Base-by-base conservation (phyloP, 2,113 vertebrate genomes). In the Oncorhynchus mykiss region DNA sequence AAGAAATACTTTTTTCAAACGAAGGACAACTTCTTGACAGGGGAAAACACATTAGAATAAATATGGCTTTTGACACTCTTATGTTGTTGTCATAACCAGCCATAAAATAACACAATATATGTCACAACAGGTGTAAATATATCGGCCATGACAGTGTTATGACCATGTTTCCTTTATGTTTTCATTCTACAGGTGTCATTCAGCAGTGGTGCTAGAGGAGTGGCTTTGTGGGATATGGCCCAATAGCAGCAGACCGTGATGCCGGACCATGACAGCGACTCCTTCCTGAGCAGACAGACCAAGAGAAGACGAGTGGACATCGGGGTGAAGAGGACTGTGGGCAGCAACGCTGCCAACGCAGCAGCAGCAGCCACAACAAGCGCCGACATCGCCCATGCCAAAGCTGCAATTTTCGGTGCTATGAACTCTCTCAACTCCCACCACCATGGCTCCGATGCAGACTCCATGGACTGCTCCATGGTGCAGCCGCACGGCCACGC, bases 251-350 rank as follows among this genome's bases (percentile, higher is more conserved):
- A 90, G 85, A 95, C 95, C 96, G 96, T 97, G 95, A 99, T 98
- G 97, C 97, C 96, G 96, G 96, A 98, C 96, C 97, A 98, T 98
- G 96, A 97, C 95, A 97, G 96, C 94, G 94, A 96, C 94, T 96
- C 95, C 95, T 94, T 97, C 95, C 95, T 98, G 96, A 99, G 95
- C 95, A 97, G 96, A 97, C 96, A 98, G 92, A 98, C 96, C 94
- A 99, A 98, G 94, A 96, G 97, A 95, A 95, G 97, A 97, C 96
- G 96, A 91, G 97, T 98, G 95, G 97, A 98, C 95, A 99, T 98
- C 90, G 97, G 97, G 92, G 97, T 98, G 92, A 99, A 99, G 95
- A 97, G 97, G 95, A 99, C 96, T 86, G 96, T 98, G 93, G 96
- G 97, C 91, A 96, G 95, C 91, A 92, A 95, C 92, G 94, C 95